Evolutionary conservation across 2,797 vertebrate genomes (phyloP).

Genomic region (Sciaenops ocellatus): DNA sequence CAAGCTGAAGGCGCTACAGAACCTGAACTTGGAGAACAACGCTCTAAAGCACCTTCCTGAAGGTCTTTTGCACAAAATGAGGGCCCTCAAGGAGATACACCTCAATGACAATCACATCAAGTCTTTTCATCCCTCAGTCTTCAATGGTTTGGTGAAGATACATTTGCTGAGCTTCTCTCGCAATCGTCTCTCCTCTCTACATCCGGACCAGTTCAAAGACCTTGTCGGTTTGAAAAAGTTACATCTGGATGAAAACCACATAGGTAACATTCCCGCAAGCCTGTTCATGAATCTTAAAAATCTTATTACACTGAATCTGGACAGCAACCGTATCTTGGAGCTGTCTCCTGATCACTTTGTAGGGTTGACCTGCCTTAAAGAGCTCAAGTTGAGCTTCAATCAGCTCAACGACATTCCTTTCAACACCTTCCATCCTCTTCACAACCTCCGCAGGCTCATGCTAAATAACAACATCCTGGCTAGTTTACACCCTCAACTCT

Average conservation of each 20-base stretch:
- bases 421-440: constrained; percentile 54
- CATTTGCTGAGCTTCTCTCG: constrained; percentile 60
- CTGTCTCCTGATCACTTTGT: constrained; percentile 51
- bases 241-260: constrained; percentile 67
- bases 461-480: constrained; percentile 75
- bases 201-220: constrained; percentile 57
- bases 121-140: constrained; percentile 49
- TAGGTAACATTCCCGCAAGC: constrained; percentile 47
- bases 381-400: constrained; percentile 76
- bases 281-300: constrained; percentile 58
- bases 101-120: constrained; percentile 72
- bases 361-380: constrained; percentile 52
- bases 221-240: constrained; percentile 66
- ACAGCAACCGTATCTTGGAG: constrained; percentile 60
- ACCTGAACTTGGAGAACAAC: constrained; percentile 74
- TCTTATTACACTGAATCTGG: constrained; percentile 67
- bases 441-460: constrained; percentile 63
- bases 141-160: constrained; percentile 60
- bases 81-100: constrained; percentile 68
- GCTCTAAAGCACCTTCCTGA: constrained; percentile 57
- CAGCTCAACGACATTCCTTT: constrained; percentile 51
- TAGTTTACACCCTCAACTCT: constrained; percentile 50
- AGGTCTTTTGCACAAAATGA: constrained; percentile 56
- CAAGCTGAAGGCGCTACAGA: constrained; percentile 62
- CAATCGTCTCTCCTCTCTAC: constrained; percentile 63